phyloP scores from a whole-genome alignment of 2,888 invertebrate species.

The Schizaphis graminum region DNA sequence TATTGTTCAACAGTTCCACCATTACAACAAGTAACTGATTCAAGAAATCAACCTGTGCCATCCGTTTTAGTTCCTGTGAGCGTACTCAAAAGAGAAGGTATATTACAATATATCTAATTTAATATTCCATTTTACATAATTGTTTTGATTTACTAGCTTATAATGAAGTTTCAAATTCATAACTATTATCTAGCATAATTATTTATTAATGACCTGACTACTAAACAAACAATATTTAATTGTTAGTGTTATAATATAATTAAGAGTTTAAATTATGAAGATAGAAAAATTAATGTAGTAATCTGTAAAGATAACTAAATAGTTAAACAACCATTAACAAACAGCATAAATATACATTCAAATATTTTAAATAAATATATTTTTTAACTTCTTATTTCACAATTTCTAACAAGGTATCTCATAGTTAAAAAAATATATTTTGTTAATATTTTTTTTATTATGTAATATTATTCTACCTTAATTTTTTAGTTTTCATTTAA shows the following conservation, averaged over 20 bases:
- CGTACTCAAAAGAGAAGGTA: conserved; percentile 82
- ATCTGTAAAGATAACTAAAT: neutral
- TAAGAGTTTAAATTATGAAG: neutral
- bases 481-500: neutral
- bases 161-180: neutral
- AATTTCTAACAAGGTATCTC: neutral
- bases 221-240: neutral
- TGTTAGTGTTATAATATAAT: neutral
- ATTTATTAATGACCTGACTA: neutral
- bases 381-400: neutral
- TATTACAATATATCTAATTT: neutral
- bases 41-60: conserved; percentile 73
- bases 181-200: neutral
- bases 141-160: neutral
- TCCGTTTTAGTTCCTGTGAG: conserved; percentile 89
- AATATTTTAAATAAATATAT: neutral
- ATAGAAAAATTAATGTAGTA: neutral
- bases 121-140: neutral
- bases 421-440: neutral
- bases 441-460: neutral
- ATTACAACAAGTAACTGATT: conserved; percentile 78
- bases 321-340: neutral
- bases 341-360: neutral
- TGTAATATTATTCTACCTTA: neutral
- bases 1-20: conserved; percentile 89